Conservation (phyloP, 2,888 invertebrate genomes). For the Poecilobothrus nobilitatus region DNA sequence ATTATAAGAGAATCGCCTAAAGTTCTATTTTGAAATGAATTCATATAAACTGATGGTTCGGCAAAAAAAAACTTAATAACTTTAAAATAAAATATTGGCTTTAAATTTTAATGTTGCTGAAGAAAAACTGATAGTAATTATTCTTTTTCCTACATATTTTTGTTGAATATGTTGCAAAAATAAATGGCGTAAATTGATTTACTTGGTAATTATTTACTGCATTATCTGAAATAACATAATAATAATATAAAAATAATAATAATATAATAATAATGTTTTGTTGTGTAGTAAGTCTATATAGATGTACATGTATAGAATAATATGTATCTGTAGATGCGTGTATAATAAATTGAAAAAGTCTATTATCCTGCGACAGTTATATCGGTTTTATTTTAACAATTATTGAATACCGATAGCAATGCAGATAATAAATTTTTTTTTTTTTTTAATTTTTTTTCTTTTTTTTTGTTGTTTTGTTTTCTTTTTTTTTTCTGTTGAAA, state of each 20-base stretch:
- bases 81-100: too few species aligned
- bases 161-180: neutral
- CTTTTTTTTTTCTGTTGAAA: neutral
- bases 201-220: neutral
- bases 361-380: neutral
- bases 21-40: too few species aligned
- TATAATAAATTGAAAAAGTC: constrained; percentile 3
- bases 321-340: neutral
- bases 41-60: too few species aligned
- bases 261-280: too few species aligned
- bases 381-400: neutral
- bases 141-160: too few species aligned
- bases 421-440: constrained; percentile 1
- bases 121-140: too few species aligned
- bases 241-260: neutral
- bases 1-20: too few species aligned
- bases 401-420: neutral
- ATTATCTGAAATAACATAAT: neutral
- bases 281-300: neutral
- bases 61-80: too few species aligned
- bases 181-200: neutral
- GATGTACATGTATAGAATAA: neutral
- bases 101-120: too few species aligned
- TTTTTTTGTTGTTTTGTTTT: neutral
- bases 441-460: neutral